A percentile compares a stretch with the other conserved stretches of the same genome.
Evolutionary conservation across 1,140 invertebrate species (phyloP).

Genomic region (Zophobas morio): DNA sequence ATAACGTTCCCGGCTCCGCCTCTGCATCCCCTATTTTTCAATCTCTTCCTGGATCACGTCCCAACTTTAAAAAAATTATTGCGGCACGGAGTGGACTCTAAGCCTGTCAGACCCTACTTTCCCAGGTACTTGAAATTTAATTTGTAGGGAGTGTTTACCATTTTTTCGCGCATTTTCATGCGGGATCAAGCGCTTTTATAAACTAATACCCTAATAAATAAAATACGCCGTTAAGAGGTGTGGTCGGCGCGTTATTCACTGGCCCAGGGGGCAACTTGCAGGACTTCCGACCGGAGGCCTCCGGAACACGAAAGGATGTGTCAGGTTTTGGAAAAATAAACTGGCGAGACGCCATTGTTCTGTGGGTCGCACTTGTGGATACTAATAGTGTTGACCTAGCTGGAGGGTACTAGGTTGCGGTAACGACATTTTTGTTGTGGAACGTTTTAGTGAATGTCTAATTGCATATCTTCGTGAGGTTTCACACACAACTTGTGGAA

Average conservation of each 20-base stretch:
- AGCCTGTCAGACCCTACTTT: slow-evolving; percentile 35
- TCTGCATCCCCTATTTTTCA: slow-evolving; percentile 21
- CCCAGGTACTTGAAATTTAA: slow-evolving; percentile 31
- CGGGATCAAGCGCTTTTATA: slow-evolving; percentile 18
- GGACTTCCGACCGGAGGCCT: slow-evolving; percentile 2
- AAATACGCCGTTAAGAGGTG: slow-evolving; percentile 7
- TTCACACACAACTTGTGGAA: too few species aligned
- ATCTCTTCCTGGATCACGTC: slow-evolving; percentile 2
- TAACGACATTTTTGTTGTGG: background rate
- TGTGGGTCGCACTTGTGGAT: background rate
- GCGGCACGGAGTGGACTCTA: background rate
- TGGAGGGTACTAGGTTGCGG: background rate
- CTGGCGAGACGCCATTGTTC: slow-evolving; percentile 3
- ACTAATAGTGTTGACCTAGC: background rate
- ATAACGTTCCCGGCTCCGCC: background rate
- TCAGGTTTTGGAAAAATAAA: slow-evolving; percentile 22
- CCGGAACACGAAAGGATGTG: slow-evolving; percentile 16
- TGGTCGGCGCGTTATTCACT: slow-evolving; percentile 5
- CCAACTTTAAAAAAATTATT: slow-evolving; percentile 21
- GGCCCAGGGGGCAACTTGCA: slow-evolving; percentile 1
- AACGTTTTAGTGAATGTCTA: background rate
- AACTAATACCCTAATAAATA: slow-evolving; percentile 29
- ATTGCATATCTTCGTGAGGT: too few species aligned
- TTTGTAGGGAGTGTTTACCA: slow-evolving; percentile 33
- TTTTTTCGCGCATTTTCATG: slow-evolving; percentile 11